phyloP scores from a whole-genome alignment of 2,797 vertebrate species.

The Pelodytes ibericus region DNA sequence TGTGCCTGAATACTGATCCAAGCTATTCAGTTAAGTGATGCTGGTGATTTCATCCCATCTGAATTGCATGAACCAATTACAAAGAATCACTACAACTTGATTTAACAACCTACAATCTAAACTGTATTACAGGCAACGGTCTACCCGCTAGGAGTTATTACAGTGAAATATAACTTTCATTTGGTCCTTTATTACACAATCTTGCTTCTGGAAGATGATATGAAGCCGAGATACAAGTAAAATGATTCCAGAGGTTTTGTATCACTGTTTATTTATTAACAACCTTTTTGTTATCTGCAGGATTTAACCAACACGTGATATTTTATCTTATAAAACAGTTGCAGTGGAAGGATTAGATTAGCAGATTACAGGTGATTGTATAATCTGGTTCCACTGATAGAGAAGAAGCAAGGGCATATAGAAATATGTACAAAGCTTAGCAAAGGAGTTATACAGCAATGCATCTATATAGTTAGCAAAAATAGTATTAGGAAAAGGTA shows the following conservation, averaged over 20 bases:
- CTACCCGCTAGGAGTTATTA: background rate
- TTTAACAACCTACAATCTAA: too few relatives aligned
- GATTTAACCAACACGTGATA: conserved; percentile 32
- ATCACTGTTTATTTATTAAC: conserved; percentile 65
- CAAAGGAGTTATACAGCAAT: background rate
- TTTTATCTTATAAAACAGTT: conserved; percentile 41
- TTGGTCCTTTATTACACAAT: background rate
- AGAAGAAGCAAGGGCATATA: conserved; percentile 8
- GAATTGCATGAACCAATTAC: too few relatives aligned
- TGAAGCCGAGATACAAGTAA: background rate
- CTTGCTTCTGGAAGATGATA: background rate
- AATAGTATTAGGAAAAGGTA: too few relatives aligned
- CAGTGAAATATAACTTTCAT: background rate
- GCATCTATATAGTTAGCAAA: too few relatives aligned
- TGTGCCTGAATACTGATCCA: too few relatives aligned
- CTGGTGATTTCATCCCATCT: too few relatives aligned
- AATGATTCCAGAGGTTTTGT: background rate
- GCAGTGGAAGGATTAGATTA: conserved; percentile 33
- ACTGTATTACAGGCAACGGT: background rate
- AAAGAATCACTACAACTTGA: too few relatives aligned
- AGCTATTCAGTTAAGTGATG: too few relatives aligned
- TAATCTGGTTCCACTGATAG: background rate
- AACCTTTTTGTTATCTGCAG: conserved; percentile 63
- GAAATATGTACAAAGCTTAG: conserved; percentile 2
- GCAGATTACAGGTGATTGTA: conserved; percentile 37